A percentile compares a stretch with the other conserved stretches of the same genome.
Evolutionary conservation across 2,888 invertebrate genomes (phyloP).

Genomic region (Bombylius major): DNA sequence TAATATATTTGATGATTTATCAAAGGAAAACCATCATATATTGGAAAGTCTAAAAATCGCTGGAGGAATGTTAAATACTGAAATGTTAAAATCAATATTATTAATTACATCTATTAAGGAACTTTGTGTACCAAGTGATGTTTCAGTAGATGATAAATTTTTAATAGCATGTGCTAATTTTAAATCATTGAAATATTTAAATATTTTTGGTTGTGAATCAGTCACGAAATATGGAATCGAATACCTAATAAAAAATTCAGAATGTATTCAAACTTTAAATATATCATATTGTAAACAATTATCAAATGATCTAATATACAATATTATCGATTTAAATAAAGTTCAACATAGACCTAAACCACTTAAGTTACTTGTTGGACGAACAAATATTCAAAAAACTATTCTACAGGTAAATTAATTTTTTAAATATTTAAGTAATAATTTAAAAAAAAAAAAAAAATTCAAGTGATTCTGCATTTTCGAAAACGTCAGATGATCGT

Average conservation of each 20-base stretch:
- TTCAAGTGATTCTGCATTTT: no score
- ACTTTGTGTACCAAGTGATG: background rate
- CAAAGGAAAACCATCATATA: background rate
- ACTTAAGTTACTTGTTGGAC: background rate
- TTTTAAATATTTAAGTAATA: no score
- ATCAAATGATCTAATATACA: background rate
- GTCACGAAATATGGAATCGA: background rate
- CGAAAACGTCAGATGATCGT: no score
- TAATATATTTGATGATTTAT: slow-evolving; percentile 1
- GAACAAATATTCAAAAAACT: background rate
- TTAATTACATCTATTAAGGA: slow-evolving; percentile 1
- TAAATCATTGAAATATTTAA: slow-evolving; percentile 3
- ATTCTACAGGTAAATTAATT: background rate
- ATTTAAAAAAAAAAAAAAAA: no score
- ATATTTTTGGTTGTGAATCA: background rate
- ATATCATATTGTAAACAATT: slow-evolving; percentile 1
- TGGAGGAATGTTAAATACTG: background rate
- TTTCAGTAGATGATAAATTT: background rate
- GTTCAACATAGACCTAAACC: background rate
- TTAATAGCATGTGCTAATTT: background rate
- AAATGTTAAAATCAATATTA: background rate
- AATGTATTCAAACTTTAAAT: slow-evolving; percentile 1
- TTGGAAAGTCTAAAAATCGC: slow-evolving; percentile 2
- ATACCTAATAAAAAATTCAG: background rate
- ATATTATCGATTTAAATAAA: slow-evolving; percentile 2